Conservation (phyloP, 2,888 invertebrate species). For the Leptopilina drosophilae region DNA sequence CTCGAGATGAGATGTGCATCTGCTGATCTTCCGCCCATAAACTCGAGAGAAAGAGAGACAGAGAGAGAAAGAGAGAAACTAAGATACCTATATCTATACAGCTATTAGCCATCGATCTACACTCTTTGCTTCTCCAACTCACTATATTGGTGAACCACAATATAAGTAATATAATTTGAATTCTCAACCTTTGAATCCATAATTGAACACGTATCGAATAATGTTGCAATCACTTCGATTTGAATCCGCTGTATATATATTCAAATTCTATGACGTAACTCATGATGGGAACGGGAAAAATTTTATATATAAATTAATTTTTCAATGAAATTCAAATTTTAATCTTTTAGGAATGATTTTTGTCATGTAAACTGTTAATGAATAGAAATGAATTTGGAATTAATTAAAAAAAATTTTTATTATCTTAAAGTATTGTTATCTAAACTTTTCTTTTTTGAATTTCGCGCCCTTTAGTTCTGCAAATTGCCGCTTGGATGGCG, state of each 20-base stretch:
- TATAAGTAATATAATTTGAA: constrained; percentile 65
- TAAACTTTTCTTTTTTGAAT: no score
- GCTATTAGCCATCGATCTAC: constrained; percentile 28
- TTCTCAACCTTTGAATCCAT: constrained; percentile 55
- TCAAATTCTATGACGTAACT: constrained; percentile 55
- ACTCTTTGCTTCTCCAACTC: background rate
- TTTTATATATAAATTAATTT: no score
- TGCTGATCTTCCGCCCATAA: constrained; percentile 25
- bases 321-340: no score
- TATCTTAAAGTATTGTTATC: no score
- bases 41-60: background rate
- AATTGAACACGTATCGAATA: constrained; percentile 77
- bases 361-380: no score
- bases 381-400: no score
- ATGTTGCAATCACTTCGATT: constrained; percentile 74
- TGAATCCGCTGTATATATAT: constrained; percentile 61
- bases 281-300: no score
- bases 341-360: no score
- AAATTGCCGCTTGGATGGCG: no score
- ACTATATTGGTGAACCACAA: constrained; percentile 42
- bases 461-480: no score
- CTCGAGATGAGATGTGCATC: constrained; percentile 23
- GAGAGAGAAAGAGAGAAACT: no score
- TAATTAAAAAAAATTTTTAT: no score
- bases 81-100: constrained; percentile 34